Base-by-base conservation (phyloP, 2,797 vertebrate genomes). In the Agapornis canus region DNA sequence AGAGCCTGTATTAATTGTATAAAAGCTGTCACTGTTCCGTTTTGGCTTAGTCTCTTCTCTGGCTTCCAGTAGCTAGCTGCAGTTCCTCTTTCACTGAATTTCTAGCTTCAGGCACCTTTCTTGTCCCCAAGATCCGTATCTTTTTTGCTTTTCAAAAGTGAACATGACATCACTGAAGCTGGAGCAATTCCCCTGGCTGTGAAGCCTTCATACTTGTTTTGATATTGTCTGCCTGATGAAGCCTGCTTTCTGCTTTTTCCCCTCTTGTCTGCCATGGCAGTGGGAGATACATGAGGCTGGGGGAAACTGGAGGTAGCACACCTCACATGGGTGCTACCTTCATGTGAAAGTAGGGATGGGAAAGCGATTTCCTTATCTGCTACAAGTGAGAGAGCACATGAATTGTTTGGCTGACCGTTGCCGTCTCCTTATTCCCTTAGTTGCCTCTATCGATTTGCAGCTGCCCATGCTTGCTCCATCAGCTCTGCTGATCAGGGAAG, bases 21-120 rank as follows among this genome's bases (percentile, higher is more conserved):
- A 86, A 96, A 96, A 95, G 94, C 92, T 96, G 94, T 88, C 91
- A 90, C 72, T 92, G 94, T 96, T 96, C 94, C 2, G 11, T 83
- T 95, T 86, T 97, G 94, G 95, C 96, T 96, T 78, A 37, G 14
- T 39, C 31, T 91, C 43, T 29, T 89, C 61, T 88, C 69, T 86
- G 72, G 39, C 82, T 94, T 42, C n/a, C 23, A 27, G 79, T 4
- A 75, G 45, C 18, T 86, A 71, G 26, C 82, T 87, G 59, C 77
- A 51, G 0, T 89, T 90, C 80, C 31, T 49, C 60, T 86, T 80
- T 39, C 56, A 85, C 52, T 76, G 80, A 80, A 59, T 91, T 91
- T 85, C 66, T 84, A 90, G 85, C 86, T 85, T 72, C 69, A 75
- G 94, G 91, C 92, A 81, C 63, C 40, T 85, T 37, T 87, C 19